Conservation (phyloP, 2,113 vertebrate genomes). For the Electrona antarctica region DNA sequence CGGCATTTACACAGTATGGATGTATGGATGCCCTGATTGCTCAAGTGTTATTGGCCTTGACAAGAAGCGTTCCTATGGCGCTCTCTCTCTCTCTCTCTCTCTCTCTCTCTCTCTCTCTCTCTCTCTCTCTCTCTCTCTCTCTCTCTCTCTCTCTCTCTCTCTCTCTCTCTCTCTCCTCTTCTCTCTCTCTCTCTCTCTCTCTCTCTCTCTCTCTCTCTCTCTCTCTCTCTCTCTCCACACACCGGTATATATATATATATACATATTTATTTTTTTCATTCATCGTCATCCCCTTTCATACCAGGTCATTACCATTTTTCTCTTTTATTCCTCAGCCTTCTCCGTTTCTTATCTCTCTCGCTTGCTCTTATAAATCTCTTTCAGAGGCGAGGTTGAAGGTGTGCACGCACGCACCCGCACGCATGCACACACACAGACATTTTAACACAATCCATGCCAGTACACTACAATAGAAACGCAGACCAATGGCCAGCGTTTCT, state of each 20-base stretch:
- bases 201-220: neutral
- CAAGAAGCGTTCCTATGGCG: neutral
- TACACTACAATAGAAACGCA: no score
- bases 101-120: neutral
- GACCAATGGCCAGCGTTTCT: no score
- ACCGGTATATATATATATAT: no score
- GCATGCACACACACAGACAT: no score
- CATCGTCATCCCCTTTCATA: neutral
- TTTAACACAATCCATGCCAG: no score
- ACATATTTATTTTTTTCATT: neutral
- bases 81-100: neutral
- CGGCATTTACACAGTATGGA: neutral
- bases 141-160: neutral
- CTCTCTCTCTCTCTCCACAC: neutral
- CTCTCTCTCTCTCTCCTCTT: neutral
- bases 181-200: neutral
- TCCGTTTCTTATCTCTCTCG: no score
- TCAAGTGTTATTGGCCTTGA: neutral
- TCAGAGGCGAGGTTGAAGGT: no score
- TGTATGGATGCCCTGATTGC: neutral
- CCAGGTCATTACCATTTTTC: no score
- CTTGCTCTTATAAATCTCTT: no score
- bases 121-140: neutral
- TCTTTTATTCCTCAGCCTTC: neutral
- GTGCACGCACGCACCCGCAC: no score